A percentile compares a stretch with the other conserved stretches of the same genome.
These are phyloP conservation scores for Drosophila insularis DNA, from an alignment of 1,140 invertebrate genomes.

Conservation along the genomic window DNA sequence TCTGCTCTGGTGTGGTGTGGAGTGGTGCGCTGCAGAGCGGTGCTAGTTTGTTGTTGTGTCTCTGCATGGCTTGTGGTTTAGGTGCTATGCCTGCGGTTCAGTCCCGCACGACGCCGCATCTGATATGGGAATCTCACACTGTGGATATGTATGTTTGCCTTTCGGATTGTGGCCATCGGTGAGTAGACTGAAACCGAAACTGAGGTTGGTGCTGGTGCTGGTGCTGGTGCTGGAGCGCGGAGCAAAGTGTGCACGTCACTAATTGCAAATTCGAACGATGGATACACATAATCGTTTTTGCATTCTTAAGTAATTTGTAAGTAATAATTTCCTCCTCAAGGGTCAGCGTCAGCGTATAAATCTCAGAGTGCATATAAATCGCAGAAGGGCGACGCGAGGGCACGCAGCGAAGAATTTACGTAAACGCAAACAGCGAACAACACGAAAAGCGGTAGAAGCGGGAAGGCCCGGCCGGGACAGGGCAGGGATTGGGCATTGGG, in stretches of 20 bases:
- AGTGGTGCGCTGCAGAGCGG: constrained; percentile 6
- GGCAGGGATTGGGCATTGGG: constrained; percentile 9
- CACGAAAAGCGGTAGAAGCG: constrained; percentile 17
- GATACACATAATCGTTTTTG: constrained; percentile 82
- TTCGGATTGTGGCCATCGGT: constrained; percentile 33
- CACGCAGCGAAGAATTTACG: constrained; percentile 51
- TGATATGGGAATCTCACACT: constrained; percentile 71
- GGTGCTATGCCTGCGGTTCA: constrained; percentile 53
- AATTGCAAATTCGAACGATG: constrained; percentile 80
- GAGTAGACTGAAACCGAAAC: constrained; percentile 24
- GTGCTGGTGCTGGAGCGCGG: constrained; percentile 29
- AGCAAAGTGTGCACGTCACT: constrained; percentile 78
- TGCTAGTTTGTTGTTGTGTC: constrained; percentile 44
- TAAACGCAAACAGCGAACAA: constrained; percentile 45
- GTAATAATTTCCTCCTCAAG: constrained; percentile 82
- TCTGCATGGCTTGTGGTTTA: constrained; percentile 54
- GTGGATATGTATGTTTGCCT: constrained; percentile 49
- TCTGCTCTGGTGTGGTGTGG: constrained; percentile 15
- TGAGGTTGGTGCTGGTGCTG: constrained; percentile 15
- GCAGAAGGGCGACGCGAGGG: constrained; percentile 41
- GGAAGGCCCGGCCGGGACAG: not conserved
- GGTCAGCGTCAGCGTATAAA: constrained; percentile 78
- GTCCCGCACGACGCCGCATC: constrained; percentile 54
- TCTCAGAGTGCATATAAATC: constrained; percentile 67
- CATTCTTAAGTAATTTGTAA: constrained; percentile 83